Evolutionary conservation across 2,888 invertebrate genomes (phyloP), one percentile per base, ranked within the genome.

Genomic region (Sarcophaga subvicina): DNA sequence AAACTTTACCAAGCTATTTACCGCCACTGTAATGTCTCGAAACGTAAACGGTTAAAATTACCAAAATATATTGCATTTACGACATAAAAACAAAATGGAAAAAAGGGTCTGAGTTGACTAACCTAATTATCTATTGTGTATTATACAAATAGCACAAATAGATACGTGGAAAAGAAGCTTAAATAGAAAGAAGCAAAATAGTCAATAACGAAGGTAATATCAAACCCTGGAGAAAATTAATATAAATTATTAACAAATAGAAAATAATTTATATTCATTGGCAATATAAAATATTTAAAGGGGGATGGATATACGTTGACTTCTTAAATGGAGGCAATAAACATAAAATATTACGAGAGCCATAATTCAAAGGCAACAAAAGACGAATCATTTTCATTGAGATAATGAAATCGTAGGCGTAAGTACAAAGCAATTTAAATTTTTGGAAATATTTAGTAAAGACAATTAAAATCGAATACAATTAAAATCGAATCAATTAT

Each of bases 401-500:
- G 8, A 37, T 37, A 37, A 37, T 37, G 8, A 37, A 37, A 37
- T 2, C 2, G 8, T 37, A 10, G 37, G 10, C 8, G 10, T 37
- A 37, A 37, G 37, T 37, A 37, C 37, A 37, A 37, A 37, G 37
- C 37, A 0, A 37, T 37, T 37, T 37, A 37, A 37, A 10, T 2
- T 27, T 27, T 20, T 60, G 6, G 22, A 10, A 37, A 10, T 10
- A 10, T 37, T 37, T 37, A 10, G 37, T 37, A 10, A 37, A 37
- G 37, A 0, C 37, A 5, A 54, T 25, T 37, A 11, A 27, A 84
- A 71, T 14, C 17, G 62, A 84, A 85, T 77, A 60, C 49, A 80
- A 85, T 85, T 85, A 80, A 85, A 81, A 78, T 78, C 59, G 63
- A 81, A 77, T 85, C 85, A 85, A 81, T 75, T 81, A 81, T 73